Evolutionary conservation across 2,888 invertebrate genomes (phyloP), one percentile per base, ranked within the genome.

Genomic region (Exocentrus adspersus): DNA sequence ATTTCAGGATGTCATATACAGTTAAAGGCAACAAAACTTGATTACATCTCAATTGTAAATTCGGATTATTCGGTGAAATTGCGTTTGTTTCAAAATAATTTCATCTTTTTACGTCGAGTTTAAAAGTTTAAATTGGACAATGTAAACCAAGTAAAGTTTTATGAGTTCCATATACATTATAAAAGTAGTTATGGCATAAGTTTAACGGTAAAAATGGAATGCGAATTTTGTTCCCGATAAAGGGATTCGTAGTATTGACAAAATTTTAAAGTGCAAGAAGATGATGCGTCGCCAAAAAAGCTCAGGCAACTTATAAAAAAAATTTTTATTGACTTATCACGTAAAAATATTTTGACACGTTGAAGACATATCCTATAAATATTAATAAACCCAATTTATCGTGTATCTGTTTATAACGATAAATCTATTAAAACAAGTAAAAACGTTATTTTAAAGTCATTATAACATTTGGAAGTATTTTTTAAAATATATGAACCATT

Each of bases 71-170:
- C 61, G 63, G 64, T 65, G 76, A 78, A 79, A 80, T 79, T 79
- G 77, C 79, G 76, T 80, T 80, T 78, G 78, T 78, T 79, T 79
- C 79, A 73, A 76, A 79, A 80, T 79, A 79, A 80, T 80, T 80
- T 76, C 76, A 75, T 77, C 76, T 78, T 76, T 76, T 78, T 77
- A 73, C 72, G 69, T 64, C 67, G 75, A 77, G 76, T 78, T 79
- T 75, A 74, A 78, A 73, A 73, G 65, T 79, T 79, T 79, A 79
- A 79, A 79, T 79, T 80, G 79, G 77, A 79, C 78, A 78, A 79
- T 78, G 79, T 78, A 78, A 77, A 79, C 77, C 77, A 78, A 79
- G 78, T 79, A 77, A 78, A 79, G 78, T 79, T 80, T 80, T 79
- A 79, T 76, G 79, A 78, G 76, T 78, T 78, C 77, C 75, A 77